These are phyloP conservation scores for Nerophis lumbriciformis DNA, from an alignment of 2,113 vertebrate genomes.

Conservation along the genomic window DNA sequence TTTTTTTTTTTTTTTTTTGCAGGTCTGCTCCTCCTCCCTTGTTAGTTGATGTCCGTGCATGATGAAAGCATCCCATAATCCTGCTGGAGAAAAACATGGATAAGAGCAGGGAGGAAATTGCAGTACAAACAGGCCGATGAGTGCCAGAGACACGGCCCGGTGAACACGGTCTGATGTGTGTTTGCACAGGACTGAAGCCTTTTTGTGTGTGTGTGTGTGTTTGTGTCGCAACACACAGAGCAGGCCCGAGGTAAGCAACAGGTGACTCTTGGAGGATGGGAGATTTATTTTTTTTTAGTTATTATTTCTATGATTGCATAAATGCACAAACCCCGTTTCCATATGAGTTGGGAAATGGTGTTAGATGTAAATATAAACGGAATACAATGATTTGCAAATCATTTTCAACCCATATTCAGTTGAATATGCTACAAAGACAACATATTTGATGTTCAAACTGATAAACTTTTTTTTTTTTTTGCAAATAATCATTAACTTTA, in stretches of 20 bases:
- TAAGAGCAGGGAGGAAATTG: constrained; percentile 69
- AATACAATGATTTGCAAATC: too few relatives aligned
- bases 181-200: constrained; percentile 63
- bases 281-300: too few relatives aligned
- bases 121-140: constrained; percentile 69
- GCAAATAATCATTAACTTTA: too few relatives aligned
- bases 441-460: too few relatives aligned
- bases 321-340: too few relatives aligned
- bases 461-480: too few relatives aligned
- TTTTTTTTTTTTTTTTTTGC: constrained; percentile 47
- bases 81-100: constrained; percentile 66
- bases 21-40: constrained; percentile 36
- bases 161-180: constrained; percentile 61
- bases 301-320: too few relatives aligned
- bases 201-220: constrained; percentile 19
- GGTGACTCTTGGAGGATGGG: constrained; percentile 54
- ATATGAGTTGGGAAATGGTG: too few relatives aligned
- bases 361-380: too few relatives aligned
- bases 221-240: not conserved
- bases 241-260: constrained; percentile 20
- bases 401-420: too few relatives aligned
- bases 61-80: constrained; percentile 68
- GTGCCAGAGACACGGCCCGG: constrained; percentile 63
- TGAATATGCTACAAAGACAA: too few relatives aligned
- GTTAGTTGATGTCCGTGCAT: constrained; percentile 54